Evolutionary conservation across 2,797 vertebrate genomes (phyloP).

Genomic region (Phataginus tetradactyla): DNA sequence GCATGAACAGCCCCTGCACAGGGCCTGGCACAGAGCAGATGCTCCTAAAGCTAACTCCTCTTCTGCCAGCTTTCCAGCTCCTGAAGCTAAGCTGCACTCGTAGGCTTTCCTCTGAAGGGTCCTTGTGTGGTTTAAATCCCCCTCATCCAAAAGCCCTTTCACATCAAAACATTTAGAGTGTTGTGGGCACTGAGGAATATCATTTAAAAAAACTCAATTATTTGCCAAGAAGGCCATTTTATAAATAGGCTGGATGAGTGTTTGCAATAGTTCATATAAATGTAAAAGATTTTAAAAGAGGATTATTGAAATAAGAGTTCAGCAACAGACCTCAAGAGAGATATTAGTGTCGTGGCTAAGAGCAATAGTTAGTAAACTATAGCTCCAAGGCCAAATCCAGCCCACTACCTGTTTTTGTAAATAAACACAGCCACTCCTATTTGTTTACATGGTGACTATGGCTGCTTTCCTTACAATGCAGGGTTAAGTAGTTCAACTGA

Average conservation of each 20-base stretch:
- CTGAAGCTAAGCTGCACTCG: neutral
- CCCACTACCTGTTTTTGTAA: neutral
- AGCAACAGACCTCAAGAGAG: neutral
- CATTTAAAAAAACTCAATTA: neutral
- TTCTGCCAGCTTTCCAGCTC: neutral
- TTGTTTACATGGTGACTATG: neutral
- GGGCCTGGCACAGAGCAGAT: neutral
- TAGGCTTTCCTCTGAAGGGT: neutral
- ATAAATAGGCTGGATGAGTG: neutral
- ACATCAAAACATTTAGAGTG: neutral
- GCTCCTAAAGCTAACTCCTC: neutral
- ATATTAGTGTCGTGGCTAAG: neutral
- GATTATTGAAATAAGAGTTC: neutral
- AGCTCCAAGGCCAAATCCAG: neutral
- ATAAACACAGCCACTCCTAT: neutral
- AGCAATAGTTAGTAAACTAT: neutral
- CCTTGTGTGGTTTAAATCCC: neutral
- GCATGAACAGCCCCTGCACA: neutral
- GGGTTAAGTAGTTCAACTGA: neutral
- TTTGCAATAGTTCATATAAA: neutral
- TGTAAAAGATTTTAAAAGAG: constrained; percentile 9
- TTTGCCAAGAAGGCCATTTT: neutral
- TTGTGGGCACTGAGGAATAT: neutral
- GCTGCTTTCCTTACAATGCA: neutral
- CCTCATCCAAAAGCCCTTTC: neutral